phyloP scores from a whole-genome alignment of 1,140 invertebrate genomes.

The Euura saliciscinereae region DNA sequence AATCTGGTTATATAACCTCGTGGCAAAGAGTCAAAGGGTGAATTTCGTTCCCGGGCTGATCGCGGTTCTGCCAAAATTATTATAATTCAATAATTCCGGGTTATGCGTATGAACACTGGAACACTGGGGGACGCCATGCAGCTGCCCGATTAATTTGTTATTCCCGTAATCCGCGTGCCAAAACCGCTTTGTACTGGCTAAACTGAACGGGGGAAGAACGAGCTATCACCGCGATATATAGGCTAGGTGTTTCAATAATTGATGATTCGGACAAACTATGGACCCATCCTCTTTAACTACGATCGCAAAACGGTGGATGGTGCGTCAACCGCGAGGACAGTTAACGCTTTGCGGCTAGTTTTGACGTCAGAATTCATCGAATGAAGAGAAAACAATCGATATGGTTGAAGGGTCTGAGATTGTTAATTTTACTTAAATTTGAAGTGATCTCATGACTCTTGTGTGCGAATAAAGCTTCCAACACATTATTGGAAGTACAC shows the following conservation, averaged over 20 bases:
- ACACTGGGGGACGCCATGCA: not conserved
- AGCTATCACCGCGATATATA: constrained; percentile 34
- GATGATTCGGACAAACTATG: constrained; percentile 40
- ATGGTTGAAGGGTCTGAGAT: too few species aligned
- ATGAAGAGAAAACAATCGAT: too few species aligned
- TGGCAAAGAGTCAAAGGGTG: too few species aligned
- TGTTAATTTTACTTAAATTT: too few species aligned
- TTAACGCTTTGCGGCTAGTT: not conserved
- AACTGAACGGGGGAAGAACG: constrained; percentile 14
- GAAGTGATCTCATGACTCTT: too few species aligned
- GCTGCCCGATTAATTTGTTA: constrained; percentile 43
- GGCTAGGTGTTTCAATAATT: constrained; percentile 50
- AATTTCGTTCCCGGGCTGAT: too few species aligned
- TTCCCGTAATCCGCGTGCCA: constrained; percentile 46
- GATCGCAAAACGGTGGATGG: not conserved
- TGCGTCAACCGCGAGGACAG: not conserved
- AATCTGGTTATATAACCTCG: too few species aligned
- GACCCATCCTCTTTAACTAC: not conserved
- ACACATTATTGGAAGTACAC: too few species aligned
- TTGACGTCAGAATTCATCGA: not conserved
- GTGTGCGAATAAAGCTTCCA: too few species aligned
- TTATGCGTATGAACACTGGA: too few species aligned
- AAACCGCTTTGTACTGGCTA: constrained; percentile 42
- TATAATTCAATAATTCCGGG: not conserved
- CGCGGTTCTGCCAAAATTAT: not conserved